phyloP scores from a whole-genome alignment of 1,140 invertebrate species.

The Penaeus indicus region DNA sequence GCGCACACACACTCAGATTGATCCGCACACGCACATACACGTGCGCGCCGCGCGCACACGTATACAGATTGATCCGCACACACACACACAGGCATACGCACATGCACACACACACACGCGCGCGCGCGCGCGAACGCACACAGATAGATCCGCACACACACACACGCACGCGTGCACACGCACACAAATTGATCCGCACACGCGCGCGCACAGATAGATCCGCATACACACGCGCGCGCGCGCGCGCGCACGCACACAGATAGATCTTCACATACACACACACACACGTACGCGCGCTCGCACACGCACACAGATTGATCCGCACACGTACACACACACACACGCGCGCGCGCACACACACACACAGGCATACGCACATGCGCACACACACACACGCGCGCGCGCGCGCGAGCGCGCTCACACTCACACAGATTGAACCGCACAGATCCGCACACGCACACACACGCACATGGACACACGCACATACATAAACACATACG shows the following conservation, averaged over 20 bases:
- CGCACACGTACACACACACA: background rate
- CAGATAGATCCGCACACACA: no score
- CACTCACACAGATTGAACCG: no score
- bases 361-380: slow-evolving; percentile 1
- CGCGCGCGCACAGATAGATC: background rate
- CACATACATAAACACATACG: no score
- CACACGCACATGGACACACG: no score
- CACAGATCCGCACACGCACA: no score
- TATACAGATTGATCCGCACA: no score
- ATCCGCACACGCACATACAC: no score
- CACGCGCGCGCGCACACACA: slow-evolving; percentile 1
- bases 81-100: no score
- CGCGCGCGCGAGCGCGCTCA: no score
- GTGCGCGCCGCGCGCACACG: no score
- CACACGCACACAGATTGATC: background rate
- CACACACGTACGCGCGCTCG: background rate
- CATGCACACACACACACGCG: slow-evolving; percentile 10
- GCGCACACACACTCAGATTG: no score
- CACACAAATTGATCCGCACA: no score
- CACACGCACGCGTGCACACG: slow-evolving; percentile 9
- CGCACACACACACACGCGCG: slow-evolving; percentile 10
- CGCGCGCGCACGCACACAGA: background rate
- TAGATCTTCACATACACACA: background rate
- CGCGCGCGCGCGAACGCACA: background rate
- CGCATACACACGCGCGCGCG: slow-evolving; percentile 1